These are phyloP conservation scores for Nasonia giraulti DNA, from an alignment of 1,140 invertebrate species.

Conservation along the genomic window DNA sequence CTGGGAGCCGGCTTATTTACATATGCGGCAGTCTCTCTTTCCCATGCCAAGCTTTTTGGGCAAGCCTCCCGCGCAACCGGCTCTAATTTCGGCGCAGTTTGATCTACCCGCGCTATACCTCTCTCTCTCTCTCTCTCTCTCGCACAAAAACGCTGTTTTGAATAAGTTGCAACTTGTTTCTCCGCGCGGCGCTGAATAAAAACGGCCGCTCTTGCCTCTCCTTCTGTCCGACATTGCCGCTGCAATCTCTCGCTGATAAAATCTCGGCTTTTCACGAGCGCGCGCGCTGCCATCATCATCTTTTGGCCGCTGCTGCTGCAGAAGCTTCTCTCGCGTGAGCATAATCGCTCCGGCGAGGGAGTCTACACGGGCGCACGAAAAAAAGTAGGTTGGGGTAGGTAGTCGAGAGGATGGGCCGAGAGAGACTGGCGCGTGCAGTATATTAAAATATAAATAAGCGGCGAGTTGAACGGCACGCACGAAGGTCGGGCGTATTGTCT, in stretches of 20 bases:
- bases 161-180: constrained; percentile 49
- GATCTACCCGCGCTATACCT: not conserved
- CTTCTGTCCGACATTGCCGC: constrained; percentile 36
- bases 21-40: not conserved
- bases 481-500: not conserved
- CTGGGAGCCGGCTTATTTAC: not conserved
- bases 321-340: constrained; percentile 6
- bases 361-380: not conserved
- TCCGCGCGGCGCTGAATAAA: constrained; percentile 38
- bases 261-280: constrained; percentile 48
- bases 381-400: constrained; percentile 31
- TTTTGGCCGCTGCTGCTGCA: not conserved
- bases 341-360: constrained; percentile 7
- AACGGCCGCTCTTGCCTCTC: constrained; percentile 20
- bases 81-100: constrained; percentile 34
- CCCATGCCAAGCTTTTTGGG: not conserved
- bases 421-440: not conserved
- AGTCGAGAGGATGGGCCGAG: not conserved
- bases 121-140: too few relatives aligned
- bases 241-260: constrained; percentile 47
- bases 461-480: not conserved
- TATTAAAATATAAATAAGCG: constrained; percentile 25
- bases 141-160: constrained; percentile 43
- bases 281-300: not conserved
- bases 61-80: constrained; percentile 19